Evolutionary conservation across 2,797 vertebrate species (phyloP), one percentile per base, ranked within the genome.

Genomic region (Hypotaenidia philippensis): DNA sequence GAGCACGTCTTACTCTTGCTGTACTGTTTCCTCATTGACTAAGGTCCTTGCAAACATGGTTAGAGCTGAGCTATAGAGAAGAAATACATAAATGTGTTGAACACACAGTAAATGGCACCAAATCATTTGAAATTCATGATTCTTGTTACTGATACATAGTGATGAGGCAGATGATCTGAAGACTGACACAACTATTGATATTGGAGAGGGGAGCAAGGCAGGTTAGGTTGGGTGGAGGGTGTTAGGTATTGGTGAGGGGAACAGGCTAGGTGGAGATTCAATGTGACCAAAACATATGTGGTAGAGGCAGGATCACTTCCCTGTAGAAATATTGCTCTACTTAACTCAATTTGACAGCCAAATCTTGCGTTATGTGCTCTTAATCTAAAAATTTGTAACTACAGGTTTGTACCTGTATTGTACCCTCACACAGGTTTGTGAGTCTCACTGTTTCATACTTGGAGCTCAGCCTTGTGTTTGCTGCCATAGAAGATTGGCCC

Each of bases 101-200:
- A 40, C 1, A 2, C 20, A 20, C 11, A 47, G 31, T 7, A 87
- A 83, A 83, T 38, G 17, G 9, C 63, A 44, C 0, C 0, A 61
- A 44, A 31, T n/a, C 0, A 0, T 77, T 52, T 19, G 22, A 63
- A 83, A 16, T 56, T n/a, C 34, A 3, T 17, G 25, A 20, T 77
- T 17, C 0, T 16, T 81, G 26, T 21, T 74, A 19, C 27, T 66
- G 63, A 41, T 32, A 44, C 1, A 1, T 15, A 5, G 13, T 60
- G 20, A 61, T 38, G 12, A 44, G 10, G 7, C 15, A 29, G 12
- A 20, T 18, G 17, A 47, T n/a, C 31, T 64, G 56, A 68, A 82
- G 34, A 32, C 41, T 90, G 72, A 74, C 44, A 53, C 31, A 60
- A 57, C 21, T 18, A 18, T 5, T 70, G 68, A 59, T 9, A 3